These are phyloP conservation scores for Piscicola geometra DNA, from an alignment of 2,888 invertebrate species.

Conservation along the genomic window DNA sequence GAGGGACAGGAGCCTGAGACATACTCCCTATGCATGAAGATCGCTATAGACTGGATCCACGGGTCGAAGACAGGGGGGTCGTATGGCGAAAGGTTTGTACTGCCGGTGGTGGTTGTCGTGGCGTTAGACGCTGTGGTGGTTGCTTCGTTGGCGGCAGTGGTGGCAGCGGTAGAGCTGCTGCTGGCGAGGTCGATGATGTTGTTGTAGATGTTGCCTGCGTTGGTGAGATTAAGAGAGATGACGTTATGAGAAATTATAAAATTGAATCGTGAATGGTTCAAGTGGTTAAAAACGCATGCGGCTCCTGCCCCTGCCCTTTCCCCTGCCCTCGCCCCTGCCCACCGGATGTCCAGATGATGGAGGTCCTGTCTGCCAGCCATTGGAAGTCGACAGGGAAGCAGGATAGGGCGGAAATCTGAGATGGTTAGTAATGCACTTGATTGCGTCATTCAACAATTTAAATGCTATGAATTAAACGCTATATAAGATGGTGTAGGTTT, in stretches of 20 bases:
- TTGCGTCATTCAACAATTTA: too few species aligned
- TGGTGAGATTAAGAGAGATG: neutral
- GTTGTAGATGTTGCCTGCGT: neutral
- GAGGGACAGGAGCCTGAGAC: slow-evolving; percentile 78
- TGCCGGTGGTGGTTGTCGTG: slow-evolving; percentile 9
- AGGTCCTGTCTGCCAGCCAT: slow-evolving; percentile 85
- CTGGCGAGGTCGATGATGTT: neutral
- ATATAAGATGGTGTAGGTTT: too few species aligned
- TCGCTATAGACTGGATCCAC: slow-evolving; percentile 68
- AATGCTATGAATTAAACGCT: too few species aligned
- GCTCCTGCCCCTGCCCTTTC: too few species aligned
- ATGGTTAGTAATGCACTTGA: too few species aligned
- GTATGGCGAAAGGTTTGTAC: too few species aligned
- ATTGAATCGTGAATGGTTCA: slow-evolving; percentile 5
- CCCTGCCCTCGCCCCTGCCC: too few species aligned
- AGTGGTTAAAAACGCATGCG: slow-evolving; percentile 27
- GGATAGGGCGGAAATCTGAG: slow-evolving; percentile 41
- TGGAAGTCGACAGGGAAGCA: slow-evolving; percentile 66
- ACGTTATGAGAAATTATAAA: neutral
- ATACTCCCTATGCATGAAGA: slow-evolving; percentile 77
- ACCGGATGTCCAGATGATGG: slow-evolving; percentile 69
- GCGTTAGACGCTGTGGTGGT: slow-evolving; percentile 22
- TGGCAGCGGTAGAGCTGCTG: neutral
- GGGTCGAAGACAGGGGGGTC: slow-evolving; percentile 46
- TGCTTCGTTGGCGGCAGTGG: neutral